A percentile compares a stretch with the other conserved stretches of the same genome.
Evolutionary conservation across 2,797 vertebrate genomes (phyloP).

Genomic region (Taenioides sp.): DNA sequence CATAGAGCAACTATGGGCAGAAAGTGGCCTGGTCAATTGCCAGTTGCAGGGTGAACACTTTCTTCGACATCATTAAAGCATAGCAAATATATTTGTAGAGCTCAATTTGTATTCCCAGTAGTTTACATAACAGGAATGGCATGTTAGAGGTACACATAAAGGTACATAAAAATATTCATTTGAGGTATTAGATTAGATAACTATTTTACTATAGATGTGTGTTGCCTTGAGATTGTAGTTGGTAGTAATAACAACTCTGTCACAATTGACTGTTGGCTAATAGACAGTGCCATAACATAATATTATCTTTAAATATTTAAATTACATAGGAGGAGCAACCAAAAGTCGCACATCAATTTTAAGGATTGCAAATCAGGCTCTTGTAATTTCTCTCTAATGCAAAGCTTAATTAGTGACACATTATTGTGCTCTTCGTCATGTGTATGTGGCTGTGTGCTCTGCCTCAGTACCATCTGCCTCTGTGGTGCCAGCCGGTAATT

Average conservation of each 20-base stretch:
- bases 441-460: slow-evolving; percentile 33
- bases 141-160: too few relatives aligned
- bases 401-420: slow-evolving; percentile 53
- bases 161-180: too few relatives aligned
- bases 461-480: slow-evolving; percentile 64
- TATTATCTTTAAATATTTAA: not conserved
- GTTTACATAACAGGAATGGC: too few relatives aligned
- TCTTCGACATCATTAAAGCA: too few relatives aligned
- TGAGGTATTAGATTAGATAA: too few relatives aligned
- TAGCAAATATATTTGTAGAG: not conserved
- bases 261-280: not conserved
- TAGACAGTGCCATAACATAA: not conserved
- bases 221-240: too few relatives aligned
- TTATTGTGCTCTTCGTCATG: slow-evolving; percentile 40
- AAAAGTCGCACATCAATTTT: slow-evolving; percentile 25
- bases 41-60: too few relatives aligned
- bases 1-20: not conserved
- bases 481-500: slow-evolving; percentile 68
- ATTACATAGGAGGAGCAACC: not conserved
- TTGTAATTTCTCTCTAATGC: slow-evolving; percentile 28
- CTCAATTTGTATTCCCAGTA: too few relatives aligned
- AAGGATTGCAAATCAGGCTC: slow-evolving; percentile 12
- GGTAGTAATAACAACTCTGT: not conserved
- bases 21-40: not conserved
- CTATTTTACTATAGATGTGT: too few relatives aligned